Evolutionary conservation across 2,888 invertebrate species (phyloP).

Genomic region (Pseudoips prasinana): DNA sequence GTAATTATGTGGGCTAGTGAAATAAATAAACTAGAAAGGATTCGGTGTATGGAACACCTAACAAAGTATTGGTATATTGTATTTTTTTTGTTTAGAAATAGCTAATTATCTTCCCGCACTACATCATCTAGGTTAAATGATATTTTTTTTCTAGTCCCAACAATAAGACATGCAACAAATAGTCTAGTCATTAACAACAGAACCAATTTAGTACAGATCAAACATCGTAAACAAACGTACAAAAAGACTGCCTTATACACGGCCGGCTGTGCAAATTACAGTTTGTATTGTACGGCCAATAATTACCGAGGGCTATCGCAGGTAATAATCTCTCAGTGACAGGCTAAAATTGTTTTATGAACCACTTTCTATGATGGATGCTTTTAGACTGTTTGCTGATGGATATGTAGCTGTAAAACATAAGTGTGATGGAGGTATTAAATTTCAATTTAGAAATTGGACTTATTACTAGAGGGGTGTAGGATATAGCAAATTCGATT

Average conservation of each 20-base stretch:
- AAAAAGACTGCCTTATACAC: constrained; percentile 15
- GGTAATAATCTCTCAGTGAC: constrained; percentile 42
- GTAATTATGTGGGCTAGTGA: too few relatives aligned
- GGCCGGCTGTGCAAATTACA: constrained; percentile 39
- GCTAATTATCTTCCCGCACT: too few relatives aligned
- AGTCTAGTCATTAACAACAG: too few relatives aligned
- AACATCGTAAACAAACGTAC: constrained; percentile 10
- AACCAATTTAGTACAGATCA: neutral
- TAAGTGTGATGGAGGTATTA: constrained; percentile 6
- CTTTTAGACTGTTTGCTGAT: constrained; percentile 16
- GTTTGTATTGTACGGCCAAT: constrained; percentile 45
- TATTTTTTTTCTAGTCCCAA: too few relatives aligned
- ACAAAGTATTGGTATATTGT: too few relatives aligned
- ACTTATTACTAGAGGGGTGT: too few relatives aligned
- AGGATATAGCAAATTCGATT: too few relatives aligned
- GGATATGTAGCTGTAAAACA: constrained; percentile 12
- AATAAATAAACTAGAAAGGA: too few relatives aligned
- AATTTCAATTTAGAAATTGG: constrained; percentile 9
- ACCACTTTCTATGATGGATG: constrained; percentile 25
- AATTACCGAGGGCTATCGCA: constrained; percentile 48
- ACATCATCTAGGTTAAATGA: too few relatives aligned
- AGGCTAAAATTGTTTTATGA: constrained; percentile 42
- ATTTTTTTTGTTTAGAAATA: too few relatives aligned
- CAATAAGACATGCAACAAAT: too few relatives aligned
- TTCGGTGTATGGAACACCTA: too few relatives aligned